phyloP scores from a whole-genome alignment of 1,140 invertebrate genomes.

The Patella vulgata region DNA sequence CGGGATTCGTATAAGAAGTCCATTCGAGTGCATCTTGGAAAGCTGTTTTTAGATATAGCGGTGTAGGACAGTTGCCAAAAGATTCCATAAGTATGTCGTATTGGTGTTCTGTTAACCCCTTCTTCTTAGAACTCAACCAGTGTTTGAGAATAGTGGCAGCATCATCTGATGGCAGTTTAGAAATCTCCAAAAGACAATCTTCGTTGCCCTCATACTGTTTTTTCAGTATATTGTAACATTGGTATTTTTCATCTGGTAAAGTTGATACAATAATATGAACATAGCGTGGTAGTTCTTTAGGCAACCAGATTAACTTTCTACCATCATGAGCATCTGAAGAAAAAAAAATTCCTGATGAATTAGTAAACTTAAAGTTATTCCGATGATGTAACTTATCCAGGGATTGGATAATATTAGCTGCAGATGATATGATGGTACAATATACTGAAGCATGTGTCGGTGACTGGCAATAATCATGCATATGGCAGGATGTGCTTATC shows the following conservation, averaged over 20 bases:
- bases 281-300: conserved; percentile 55
- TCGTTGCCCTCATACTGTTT: conserved; percentile 33
- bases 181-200: conserved; percentile 48
- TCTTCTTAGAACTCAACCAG: conserved; percentile 46
- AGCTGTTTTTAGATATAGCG: conserved; percentile 57
- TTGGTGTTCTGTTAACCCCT: conserved; percentile 50
- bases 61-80: conserved; percentile 55
- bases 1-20: conserved; percentile 48
- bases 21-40: conserved; percentile 57
- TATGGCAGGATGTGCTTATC: too few species aligned
- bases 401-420: too few species aligned
- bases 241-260: conserved; percentile 54
- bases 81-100: conserved; percentile 49
- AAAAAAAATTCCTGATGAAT: not conserved
- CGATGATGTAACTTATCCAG: too few species aligned
- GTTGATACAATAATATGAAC: conserved; percentile 77
- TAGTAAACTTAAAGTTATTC: too few species aligned
- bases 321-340: conserved; percentile 55
- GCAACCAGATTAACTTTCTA: conserved; percentile 60
- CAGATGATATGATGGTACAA: too few species aligned
- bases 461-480: too few species aligned
- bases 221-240: conserved; percentile 45
- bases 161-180: conserved; percentile 47
- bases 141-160: conserved; percentile 49
- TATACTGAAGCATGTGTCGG: too few species aligned